Percentiles rank a stretch among this genome's conserved stretches.
phyloP scores from a whole-genome alignment of 2,113 vertebrate genomes.

The Leiothrix lutea region DNA sequence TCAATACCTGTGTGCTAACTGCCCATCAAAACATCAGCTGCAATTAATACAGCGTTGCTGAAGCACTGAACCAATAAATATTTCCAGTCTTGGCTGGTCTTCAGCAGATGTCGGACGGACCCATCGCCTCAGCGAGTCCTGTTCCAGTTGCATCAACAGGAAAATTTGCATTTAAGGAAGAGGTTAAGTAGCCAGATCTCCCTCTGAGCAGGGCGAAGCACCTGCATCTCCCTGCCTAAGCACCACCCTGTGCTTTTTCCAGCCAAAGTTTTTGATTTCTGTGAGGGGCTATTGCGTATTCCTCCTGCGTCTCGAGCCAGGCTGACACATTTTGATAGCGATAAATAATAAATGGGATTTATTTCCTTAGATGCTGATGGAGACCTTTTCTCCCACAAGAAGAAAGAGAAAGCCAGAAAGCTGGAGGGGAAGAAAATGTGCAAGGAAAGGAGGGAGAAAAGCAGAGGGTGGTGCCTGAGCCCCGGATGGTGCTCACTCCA shows the following conservation, averaged over 20 bases:
- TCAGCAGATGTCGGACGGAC: background rate
- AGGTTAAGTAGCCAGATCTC: background rate
- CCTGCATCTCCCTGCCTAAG: background rate
- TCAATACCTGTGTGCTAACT: slow-evolving; percentile 75
- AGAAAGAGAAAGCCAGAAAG: background rate
- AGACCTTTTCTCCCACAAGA: background rate
- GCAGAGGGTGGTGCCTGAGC: background rate
- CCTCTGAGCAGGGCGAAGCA: background rate
- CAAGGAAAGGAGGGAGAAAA: background rate
- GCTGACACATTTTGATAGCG: background rate
- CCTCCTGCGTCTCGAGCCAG: background rate
- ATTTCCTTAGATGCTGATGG: slow-evolving; percentile 35
- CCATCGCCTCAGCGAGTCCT: slow-evolving; percentile 2
- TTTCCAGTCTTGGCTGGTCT: slow-evolving; percentile 58
- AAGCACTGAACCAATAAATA: slow-evolving; percentile 71
- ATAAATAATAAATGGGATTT: slow-evolving; percentile 59
- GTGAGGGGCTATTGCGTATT: background rate
- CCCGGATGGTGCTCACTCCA: fast-evolving
- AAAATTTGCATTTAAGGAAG: slow-evolving; percentile 9
- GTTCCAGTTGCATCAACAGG: background rate
- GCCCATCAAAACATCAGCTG: slow-evolving; percentile 74
- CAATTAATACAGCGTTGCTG: slow-evolving; percentile 74
- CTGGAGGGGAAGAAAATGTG: background rate
- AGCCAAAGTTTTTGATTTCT: background rate
- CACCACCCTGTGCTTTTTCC: background rate